Evolutionary conservation across 2,888 invertebrate species (phyloP).

Genomic region (Danaus chrysippus): DNA sequence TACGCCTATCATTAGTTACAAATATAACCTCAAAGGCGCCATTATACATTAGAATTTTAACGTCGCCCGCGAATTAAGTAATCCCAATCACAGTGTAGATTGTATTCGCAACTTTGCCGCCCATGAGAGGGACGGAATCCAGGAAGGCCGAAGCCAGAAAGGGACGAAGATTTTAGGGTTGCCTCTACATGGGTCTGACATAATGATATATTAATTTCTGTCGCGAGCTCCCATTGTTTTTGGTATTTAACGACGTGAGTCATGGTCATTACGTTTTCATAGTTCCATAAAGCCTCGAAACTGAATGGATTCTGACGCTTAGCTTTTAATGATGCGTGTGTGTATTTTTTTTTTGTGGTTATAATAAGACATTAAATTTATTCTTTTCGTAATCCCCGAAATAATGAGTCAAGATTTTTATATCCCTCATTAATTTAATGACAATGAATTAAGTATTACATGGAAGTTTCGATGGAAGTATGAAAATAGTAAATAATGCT

Average conservation of each 20-base stretch:
- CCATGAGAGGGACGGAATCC: conserved; percentile 34
- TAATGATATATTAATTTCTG: conserved; percentile 80
- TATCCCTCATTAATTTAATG: neutral
- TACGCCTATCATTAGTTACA: conserved; percentile 28
- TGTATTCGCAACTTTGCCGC: conserved; percentile 68
- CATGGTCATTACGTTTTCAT: conserved; percentile 78
- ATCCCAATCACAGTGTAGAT: conserved; percentile 72
- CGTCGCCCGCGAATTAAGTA: conserved; percentile 65
- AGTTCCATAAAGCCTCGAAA: conserved; percentile 71
- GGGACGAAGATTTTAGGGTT: conserved; percentile 34
- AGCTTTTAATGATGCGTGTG: conserved; percentile 68
- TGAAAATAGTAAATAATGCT: too few relatives aligned
- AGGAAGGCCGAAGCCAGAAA: conserved; percentile 37
- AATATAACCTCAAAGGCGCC: conserved; percentile 53
- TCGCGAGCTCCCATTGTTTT: conserved; percentile 74
- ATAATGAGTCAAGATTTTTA: neutral
- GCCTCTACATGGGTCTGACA: conserved; percentile 68
- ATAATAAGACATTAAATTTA: conserved; percentile 5
- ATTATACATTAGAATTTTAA: conserved; percentile 70
- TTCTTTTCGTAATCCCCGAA: neutral
- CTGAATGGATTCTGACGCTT: conserved; percentile 53
- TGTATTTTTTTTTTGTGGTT: conserved; percentile 34
- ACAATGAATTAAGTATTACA: neutral
- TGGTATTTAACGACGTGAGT: conserved; percentile 75
- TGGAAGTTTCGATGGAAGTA: neutral